A percentile compares a stretch with the other conserved stretches of the same genome.
Conservation (phyloP, 2,797 vertebrate species). For the Tragelaphus oryx region DNA sequence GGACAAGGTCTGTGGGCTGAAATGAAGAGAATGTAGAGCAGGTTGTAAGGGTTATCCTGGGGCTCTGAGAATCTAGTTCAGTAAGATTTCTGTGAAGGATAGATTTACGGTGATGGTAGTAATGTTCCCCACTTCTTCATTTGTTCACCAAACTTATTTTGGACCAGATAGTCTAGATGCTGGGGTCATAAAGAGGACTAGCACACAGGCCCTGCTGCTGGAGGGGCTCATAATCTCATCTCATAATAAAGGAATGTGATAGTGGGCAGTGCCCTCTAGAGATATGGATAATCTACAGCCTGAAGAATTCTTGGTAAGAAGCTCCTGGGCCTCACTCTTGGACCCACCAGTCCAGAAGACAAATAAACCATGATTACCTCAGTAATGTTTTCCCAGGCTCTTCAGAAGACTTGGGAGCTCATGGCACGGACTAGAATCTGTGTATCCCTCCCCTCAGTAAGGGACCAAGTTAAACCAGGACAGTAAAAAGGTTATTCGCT, state of each 20-base stretch:
- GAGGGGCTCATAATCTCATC: not conserved
- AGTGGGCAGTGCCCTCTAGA: not conserved
- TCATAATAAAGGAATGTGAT: not conserved
- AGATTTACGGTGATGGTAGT: not conserved
- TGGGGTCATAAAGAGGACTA: not conserved
- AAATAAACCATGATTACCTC: not conserved
- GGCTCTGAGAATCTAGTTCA: not conserved
- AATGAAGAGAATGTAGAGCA: not conserved
- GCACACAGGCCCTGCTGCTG: not conserved
- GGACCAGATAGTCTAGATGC: not conserved
- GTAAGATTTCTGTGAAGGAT: not conserved
- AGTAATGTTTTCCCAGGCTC: not conserved
- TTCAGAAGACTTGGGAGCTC: not conserved
- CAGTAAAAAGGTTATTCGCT: slow-evolving; percentile 27
- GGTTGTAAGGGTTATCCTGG: not conserved
- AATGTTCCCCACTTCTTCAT: not conserved
- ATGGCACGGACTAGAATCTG: not conserved
- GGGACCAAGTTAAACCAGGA: not conserved
- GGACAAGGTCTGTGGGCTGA: slow-evolving; percentile 87
- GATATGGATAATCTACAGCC: not conserved
- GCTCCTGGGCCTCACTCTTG: not conserved
- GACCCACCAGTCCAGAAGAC: not conserved
- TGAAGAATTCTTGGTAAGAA: not conserved
- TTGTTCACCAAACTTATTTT: not conserved
- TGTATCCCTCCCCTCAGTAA: not conserved